Conservation (phyloP, 1,140 invertebrate genomes). For the Pseudobourletiella spinata region DNA sequence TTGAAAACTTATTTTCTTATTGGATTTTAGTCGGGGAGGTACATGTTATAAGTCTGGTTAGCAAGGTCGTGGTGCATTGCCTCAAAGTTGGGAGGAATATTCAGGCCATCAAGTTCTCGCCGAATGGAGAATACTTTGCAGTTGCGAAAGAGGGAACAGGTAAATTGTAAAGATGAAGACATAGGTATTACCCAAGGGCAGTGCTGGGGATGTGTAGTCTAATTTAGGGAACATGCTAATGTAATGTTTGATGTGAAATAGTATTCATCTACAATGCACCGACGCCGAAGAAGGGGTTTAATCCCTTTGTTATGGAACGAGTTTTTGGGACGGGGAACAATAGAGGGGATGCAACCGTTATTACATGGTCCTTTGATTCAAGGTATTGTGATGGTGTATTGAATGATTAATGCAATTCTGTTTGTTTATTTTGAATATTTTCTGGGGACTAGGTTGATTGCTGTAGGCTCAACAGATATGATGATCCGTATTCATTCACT, state of each 20-base stretch:
- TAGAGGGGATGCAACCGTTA: constrained; percentile 67
- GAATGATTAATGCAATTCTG: neutral
- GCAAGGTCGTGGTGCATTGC: constrained; percentile 68
- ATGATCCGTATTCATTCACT: constrained; percentile 69
- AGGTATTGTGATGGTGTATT: constrained; percentile 47
- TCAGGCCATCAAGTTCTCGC: constrained; percentile 76
- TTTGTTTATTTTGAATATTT: too few relatives aligned
- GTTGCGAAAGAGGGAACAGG: constrained; percentile 64
- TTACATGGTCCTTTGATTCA: constrained; percentile 89
- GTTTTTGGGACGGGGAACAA: constrained; percentile 60
- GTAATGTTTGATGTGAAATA: constrained; percentile 38
- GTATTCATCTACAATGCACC: constrained; percentile 83
- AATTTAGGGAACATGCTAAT: too few relatives aligned
- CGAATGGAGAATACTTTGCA: constrained; percentile 86
- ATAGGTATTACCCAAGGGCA: too few relatives aligned
- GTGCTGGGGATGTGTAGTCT: too few relatives aligned
- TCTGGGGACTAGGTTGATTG: constrained; percentile 64
- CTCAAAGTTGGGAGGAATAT: constrained; percentile 73
- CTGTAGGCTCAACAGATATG: constrained; percentile 78
- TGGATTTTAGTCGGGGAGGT: constrained; percentile 66
- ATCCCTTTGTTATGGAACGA: constrained; percentile 76
- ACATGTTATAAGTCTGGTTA: constrained; percentile 77
- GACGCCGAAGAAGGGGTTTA: constrained; percentile 64
- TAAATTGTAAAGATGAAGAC: constrained; percentile 6
- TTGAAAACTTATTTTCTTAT: constrained; percentile 24